These are phyloP conservation scores for Promerops cafer DNA, from an alignment of 2,113 vertebrate genomes.

Conservation along the genomic window DNA sequence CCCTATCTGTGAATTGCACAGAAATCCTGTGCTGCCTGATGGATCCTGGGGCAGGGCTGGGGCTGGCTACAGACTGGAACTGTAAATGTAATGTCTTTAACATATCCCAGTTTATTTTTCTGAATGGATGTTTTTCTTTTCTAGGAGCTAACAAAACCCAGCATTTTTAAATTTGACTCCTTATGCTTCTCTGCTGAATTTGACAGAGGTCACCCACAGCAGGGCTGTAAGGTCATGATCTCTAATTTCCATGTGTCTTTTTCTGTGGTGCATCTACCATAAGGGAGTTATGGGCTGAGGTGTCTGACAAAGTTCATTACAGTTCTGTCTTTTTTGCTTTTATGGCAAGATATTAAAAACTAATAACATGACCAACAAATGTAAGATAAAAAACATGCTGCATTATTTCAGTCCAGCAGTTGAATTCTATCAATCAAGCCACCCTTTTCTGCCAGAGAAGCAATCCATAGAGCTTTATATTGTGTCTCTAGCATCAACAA, in stretches of 20 bases:
- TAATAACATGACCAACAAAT: slow-evolving; percentile 52
- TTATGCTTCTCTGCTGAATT: neutral
- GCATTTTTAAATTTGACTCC: neutral
- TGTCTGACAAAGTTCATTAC: slow-evolving; percentile 13
- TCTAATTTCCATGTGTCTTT: neutral
- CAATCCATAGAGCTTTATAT: slow-evolving; percentile 7
- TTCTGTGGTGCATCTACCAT: neutral
- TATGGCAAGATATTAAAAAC: slow-evolving; percentile 2
- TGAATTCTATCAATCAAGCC: slow-evolving; percentile 66
- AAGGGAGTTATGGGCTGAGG: neutral
- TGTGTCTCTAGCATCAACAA: neutral
- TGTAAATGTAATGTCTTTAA: neutral
- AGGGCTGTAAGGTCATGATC: neutral
- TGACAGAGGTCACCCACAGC: neutral
- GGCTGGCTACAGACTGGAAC: neutral
- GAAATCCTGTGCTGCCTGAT: neutral
- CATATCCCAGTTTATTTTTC: neutral
- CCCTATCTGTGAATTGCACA: neutral
- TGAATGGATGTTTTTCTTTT: neutral
- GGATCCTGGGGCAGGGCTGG: neutral
- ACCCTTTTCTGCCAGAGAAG: slow-evolving; percentile 38
- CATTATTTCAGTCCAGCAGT: slow-evolving; percentile 41
- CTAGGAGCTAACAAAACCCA: neutral
- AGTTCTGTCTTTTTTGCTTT: slow-evolving; percentile 20
- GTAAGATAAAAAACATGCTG: slow-evolving; percentile 51